phyloP scores from a whole-genome alignment of 2,113 vertebrate genomes.

The Trogon melanurus region DNA sequence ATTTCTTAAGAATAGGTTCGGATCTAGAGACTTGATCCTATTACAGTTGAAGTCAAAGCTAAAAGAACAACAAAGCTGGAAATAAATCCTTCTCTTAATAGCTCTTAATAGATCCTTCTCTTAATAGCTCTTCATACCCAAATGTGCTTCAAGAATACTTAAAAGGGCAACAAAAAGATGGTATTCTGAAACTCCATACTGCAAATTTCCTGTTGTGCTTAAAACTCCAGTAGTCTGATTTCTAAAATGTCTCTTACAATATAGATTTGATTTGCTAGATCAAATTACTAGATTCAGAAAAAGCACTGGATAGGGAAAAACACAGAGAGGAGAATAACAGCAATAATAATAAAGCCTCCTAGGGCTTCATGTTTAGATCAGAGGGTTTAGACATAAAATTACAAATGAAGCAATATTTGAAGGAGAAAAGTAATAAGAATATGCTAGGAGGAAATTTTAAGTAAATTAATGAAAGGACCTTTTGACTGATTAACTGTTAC shows the following conservation, averaged over 20 bases:
- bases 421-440: constrained; percentile 10
- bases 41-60: not conserved
- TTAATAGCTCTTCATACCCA: not conserved
- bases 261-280: constrained; percentile 10
- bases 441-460: not conserved
- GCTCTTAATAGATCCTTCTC: not conserved
- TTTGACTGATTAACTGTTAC: constrained; percentile 18
- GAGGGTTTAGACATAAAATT: not conserved
- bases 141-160: not conserved
- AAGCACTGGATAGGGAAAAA: not conserved
- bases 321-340: not conserved
- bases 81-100: not conserved
- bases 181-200: not conserved
- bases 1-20: not conserved
- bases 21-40: not conserved
- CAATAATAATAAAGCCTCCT: not conserved
- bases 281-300: not conserved
- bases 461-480: constrained; percentile 8
- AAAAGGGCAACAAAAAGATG: not conserved
- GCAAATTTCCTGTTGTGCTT: not conserved
- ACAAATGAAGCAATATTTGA: constrained; percentile 10
- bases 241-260: not conserved
- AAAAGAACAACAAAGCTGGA: not conserved
- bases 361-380: not conserved
- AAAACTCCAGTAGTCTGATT: not conserved